Percentiles rank a stretch among this genome's conserved stretches.
phyloP scores from a whole-genome alignment of 1,140 invertebrate genomes.

The Microplitis mediator region DNA sequence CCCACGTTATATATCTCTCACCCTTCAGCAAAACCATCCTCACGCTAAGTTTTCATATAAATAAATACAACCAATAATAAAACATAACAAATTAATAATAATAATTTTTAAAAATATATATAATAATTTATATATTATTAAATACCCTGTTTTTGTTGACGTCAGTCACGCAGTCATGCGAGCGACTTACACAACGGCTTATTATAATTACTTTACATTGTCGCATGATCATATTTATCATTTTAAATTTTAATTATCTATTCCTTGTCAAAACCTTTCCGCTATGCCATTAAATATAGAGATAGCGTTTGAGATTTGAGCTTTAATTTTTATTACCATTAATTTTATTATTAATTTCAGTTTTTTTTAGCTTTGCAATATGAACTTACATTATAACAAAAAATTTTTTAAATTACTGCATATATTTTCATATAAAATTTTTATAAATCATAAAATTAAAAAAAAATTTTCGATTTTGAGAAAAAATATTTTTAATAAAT shows the following conservation, averaged over 20 bases:
- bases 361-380: not conserved
- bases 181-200: not conserved
- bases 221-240: too few species aligned
- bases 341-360: not conserved
- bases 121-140: not conserved
- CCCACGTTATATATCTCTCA: constrained; percentile 46
- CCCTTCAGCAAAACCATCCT: constrained; percentile 49
- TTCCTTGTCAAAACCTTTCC: not conserved
- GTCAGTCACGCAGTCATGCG: constrained; percentile 15
- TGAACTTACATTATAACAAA: too few species aligned
- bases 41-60: constrained; percentile 51
- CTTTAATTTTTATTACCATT: not conserved
- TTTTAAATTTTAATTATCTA: not conserved
- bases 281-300: not conserved
- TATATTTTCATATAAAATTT: too few species aligned
- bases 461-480: too few species aligned
- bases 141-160: not conserved
- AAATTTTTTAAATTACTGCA: not conserved
- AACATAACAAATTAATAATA: not conserved
- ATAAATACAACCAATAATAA: not conserved
- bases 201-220: not conserved
- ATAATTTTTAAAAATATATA: not conserved
- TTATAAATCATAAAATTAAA: too few species aligned
- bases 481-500: too few species aligned
- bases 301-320: not conserved